phyloP scores from a whole-genome alignment of 2,797 vertebrate genomes.

The Eulemur mongoz region DNA sequence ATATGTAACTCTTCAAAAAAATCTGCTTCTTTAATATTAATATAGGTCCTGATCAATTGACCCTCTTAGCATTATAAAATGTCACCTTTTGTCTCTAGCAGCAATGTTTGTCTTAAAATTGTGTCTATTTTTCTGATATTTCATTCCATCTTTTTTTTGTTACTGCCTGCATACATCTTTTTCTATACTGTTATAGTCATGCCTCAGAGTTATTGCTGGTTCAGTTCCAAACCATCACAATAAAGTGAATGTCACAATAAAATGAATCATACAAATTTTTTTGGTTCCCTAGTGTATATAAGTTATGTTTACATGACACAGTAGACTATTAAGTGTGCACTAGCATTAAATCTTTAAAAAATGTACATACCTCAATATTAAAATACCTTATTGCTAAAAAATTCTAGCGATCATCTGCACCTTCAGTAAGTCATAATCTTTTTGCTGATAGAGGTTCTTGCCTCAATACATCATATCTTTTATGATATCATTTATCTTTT shows the following conservation, averaged over 20 bases:
- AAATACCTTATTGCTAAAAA: not conserved
- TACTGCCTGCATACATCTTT: not conserved
- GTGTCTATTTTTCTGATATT: not conserved
- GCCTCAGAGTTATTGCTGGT: not conserved
- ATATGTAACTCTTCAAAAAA: not conserved
- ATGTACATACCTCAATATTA: not conserved
- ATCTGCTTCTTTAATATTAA: not conserved
- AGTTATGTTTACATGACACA: not conserved
- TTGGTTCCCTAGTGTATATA: not conserved
- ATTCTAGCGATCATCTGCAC: not conserved
- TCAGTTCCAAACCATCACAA: not conserved
- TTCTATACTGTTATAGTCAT: not conserved
- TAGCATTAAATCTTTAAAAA: not conserved
- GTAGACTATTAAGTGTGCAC: not conserved
- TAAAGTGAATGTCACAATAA: not conserved
- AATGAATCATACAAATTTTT: not conserved
- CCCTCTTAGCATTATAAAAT: not conserved
- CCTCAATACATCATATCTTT: not conserved
- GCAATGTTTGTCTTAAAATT: not conserved
- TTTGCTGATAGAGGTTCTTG: not conserved
- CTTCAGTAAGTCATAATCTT: not conserved
- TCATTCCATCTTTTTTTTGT: not conserved
- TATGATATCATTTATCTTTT: not conserved
- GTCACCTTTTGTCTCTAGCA: not conserved
- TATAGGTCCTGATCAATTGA: not conserved